phyloP scores from a whole-genome alignment of 2,797 vertebrate species.

The Spinibarbus caldwelli region DNA sequence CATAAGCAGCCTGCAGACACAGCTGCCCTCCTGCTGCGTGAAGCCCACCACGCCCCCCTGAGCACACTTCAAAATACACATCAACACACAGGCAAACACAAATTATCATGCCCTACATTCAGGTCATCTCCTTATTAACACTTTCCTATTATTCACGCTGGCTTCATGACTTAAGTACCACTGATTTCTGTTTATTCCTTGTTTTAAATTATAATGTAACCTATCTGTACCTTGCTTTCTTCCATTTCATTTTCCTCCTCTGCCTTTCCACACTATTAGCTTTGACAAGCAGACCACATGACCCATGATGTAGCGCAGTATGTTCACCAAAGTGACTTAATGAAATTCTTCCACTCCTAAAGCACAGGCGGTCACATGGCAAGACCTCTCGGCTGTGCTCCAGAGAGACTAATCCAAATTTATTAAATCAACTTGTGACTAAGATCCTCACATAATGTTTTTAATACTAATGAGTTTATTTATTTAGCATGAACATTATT shows the following conservation, averaged over 20 bases:
- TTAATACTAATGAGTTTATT: not conserved
- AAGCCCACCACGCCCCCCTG: constrained; percentile 30
- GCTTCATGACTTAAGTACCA: not conserved
- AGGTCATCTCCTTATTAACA: constrained; percentile 27
- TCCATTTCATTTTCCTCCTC: constrained; percentile 10
- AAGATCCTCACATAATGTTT: not conserved
- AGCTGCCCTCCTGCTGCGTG: constrained; percentile 28
- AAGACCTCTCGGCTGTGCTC: not conserved
- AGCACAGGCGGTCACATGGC: constrained; percentile 27
- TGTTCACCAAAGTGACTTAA: constrained; percentile 24
- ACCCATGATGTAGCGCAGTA: constrained; percentile 4
- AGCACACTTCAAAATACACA: constrained; percentile 22
- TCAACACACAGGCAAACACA: constrained; percentile 42
- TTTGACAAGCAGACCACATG: constrained; percentile 23
- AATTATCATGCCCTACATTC: constrained; percentile 47
- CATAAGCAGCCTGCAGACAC: constrained; percentile 34
- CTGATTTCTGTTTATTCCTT: constrained; percentile 1
- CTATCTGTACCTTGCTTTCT: not conserved
- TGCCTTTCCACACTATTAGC: not conserved
- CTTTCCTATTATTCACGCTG: not conserved
- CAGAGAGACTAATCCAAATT: constrained; percentile 12
- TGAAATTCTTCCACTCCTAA: constrained; percentile 27
- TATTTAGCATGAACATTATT: not conserved
- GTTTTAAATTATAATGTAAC: not conserved
- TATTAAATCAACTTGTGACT: constrained; percentile 24